A percentile compares a stretch with the other conserved stretches of the same genome.
phyloP scores from a whole-genome alignment of 2,113 vertebrate genomes.

The Daboia siamensis region DNA sequence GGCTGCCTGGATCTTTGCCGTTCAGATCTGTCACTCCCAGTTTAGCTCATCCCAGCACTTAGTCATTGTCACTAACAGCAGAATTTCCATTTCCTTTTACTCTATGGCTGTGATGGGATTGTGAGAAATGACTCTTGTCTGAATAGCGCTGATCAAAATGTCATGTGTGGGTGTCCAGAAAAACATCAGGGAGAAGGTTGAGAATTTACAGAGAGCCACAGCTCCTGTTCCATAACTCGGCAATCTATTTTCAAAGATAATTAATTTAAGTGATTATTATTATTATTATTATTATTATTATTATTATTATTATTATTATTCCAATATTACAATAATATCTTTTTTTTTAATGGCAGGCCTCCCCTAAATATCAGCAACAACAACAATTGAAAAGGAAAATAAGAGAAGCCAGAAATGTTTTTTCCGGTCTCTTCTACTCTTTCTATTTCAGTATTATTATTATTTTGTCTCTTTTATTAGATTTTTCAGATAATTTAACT shows the following conservation, averaged over 20 bases:
- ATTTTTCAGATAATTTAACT: background rate
- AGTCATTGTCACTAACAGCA: accelerated
- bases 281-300: too few relatives aligned
- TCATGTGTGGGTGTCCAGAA: background rate
- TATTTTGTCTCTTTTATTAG: background rate
- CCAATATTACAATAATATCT: too few relatives aligned
- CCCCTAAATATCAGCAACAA: background rate
- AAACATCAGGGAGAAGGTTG: background rate
- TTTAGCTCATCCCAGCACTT: background rate
- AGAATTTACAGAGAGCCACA: background rate
- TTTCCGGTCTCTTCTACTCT: background rate
- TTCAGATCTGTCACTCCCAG: background rate
- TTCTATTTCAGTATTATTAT: background rate
- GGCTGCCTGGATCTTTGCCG: background rate
- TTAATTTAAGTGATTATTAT: constrained; percentile 34
- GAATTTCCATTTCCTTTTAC: constrained; percentile 24
- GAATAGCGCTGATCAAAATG: constrained; percentile 41
- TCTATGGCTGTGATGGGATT: background rate
- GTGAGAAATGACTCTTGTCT: constrained; percentile 11
- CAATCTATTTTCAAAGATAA: constrained; percentile 49
- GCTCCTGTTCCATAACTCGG: constrained; percentile 21
- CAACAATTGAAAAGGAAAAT: background rate
- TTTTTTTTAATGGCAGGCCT: constrained; percentile 35
- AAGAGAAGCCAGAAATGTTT: background rate
- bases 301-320: too few relatives aligned